phyloP scores from a whole-genome alignment of 1,140 invertebrate species.

The Drusus annulatus region DNA sequence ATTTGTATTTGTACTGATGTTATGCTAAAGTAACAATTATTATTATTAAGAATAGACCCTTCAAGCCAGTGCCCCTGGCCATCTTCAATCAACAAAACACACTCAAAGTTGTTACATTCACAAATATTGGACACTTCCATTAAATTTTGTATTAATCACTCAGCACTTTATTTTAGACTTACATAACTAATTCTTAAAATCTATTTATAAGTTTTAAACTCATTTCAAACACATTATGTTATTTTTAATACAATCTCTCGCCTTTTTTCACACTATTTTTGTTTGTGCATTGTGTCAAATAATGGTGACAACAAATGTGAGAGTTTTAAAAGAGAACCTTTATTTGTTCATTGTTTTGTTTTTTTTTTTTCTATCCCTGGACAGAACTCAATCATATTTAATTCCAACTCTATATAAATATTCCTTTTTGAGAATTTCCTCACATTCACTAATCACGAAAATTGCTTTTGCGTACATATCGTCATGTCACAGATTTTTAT shows the following conservation, averaged over 20 bases:
- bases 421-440: not conserved
- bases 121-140: slow-evolving; percentile 17
- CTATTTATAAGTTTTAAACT: slow-evolving; percentile 11
- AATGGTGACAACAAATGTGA: too few relatives aligned
- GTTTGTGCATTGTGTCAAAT: slow-evolving; percentile 4
- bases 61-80: slow-evolving; percentile 7
- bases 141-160: not conserved
- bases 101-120: not conserved
- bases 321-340: too few relatives aligned
- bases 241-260: slow-evolving; percentile 1
- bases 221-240: not conserved
- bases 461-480: slow-evolving; percentile 15
- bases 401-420: not conserved
- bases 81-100: not conserved
- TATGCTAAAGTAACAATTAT: slow-evolving; percentile 53
- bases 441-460: not conserved
- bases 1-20: slow-evolving; percentile 59
- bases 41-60: slow-evolving; percentile 21
- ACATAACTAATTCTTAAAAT: slow-evolving; percentile 15
- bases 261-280: slow-evolving; percentile 10
- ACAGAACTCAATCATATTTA: too few relatives aligned
- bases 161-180: not conserved
- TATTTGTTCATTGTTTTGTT: too few relatives aligned
- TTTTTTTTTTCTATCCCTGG: too few relatives aligned
- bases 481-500: too few relatives aligned